Conservation (phyloP, 2,888 invertebrate species). For the Boloria euphrosyne region DNA sequence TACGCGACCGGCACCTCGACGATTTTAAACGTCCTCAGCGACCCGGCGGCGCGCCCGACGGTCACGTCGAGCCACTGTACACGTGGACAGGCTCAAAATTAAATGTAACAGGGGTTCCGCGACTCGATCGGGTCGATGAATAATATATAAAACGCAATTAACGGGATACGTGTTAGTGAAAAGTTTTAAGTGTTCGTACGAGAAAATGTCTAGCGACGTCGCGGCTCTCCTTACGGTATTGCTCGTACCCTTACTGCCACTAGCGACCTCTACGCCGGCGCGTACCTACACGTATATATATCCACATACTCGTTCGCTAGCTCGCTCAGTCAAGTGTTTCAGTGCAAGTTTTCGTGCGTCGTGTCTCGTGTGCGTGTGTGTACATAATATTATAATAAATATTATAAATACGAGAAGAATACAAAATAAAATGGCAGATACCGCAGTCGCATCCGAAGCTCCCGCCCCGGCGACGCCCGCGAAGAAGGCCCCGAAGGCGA, state of each 20-base stretch:
- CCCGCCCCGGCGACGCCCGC: constrained; percentile 54
- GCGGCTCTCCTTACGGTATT: constrained; percentile 37
- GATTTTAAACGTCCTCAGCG: constrained; percentile 16
- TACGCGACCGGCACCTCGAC: constrained; percentile 9
- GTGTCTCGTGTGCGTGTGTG: background rate
- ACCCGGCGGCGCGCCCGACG: background rate
- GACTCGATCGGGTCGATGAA: background rate
- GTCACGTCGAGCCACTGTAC: too few relatives aligned
- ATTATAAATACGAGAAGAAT: constrained; percentile 12
- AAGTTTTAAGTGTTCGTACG: constrained; percentile 38
- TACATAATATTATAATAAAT: background rate
- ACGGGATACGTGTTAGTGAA: constrained; percentile 36
- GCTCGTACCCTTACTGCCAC: constrained; percentile 14
- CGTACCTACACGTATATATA: background rate
- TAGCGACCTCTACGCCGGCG: constrained; percentile 22
- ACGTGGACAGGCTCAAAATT: too few relatives aligned
- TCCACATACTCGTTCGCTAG: too few relatives aligned
- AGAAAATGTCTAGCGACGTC: constrained; percentile 37
- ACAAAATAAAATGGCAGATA: constrained; percentile 47
- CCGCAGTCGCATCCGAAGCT: constrained; percentile 51
- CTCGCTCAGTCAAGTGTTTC: too few relatives aligned
- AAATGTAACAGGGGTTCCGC: too few relatives aligned
- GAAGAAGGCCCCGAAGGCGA: constrained; percentile 42
- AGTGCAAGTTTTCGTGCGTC: too few relatives aligned
- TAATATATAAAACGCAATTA: constrained; percentile 13